Evolutionary conservation across 2,888 invertebrate species (phyloP).

Genomic region (Chrysodeixis includens): DNA sequence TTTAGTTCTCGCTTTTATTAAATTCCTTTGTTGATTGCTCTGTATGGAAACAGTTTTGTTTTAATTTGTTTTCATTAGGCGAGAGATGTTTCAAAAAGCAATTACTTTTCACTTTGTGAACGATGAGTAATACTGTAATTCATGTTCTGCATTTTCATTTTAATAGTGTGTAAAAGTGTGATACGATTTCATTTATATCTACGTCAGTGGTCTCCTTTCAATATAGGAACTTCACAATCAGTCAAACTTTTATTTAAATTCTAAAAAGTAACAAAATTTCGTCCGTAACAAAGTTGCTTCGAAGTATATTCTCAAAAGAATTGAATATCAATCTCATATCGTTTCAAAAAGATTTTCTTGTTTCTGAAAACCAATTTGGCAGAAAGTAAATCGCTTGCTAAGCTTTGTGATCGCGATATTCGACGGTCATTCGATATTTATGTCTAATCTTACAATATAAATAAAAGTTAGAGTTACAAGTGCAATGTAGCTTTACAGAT

Average conservation of each 20-base stretch:
- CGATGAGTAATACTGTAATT: neutral
- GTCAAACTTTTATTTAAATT: no score
- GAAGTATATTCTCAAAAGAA: neutral
- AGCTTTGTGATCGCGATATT: neutral
- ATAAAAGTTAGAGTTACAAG: neutral
- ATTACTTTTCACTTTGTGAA: neutral
- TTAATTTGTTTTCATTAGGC: neutral
- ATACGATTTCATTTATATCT: no score
- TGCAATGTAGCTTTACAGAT: no score
- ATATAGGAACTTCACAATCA: no score
- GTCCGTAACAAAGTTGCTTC: neutral
- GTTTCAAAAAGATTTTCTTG: neutral
- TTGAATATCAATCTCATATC: neutral
- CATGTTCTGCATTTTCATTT: neutral
- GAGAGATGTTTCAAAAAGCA: neutral
- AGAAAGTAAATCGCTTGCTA: conserved; percentile 1
- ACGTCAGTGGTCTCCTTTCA: no score
- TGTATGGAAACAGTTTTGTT: neutral
- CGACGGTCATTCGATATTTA: conserved; percentile 1
- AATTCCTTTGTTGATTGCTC: conserved; percentile 1
- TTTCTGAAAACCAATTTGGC: neutral
- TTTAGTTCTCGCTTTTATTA: conserved; percentile 4
- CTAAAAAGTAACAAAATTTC: no score
- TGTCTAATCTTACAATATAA: conserved; percentile 1
- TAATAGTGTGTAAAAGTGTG: neutral